Percentiles rank a stretch among this genome's conserved stretches.
phyloP scores from a whole-genome alignment of 1,140 invertebrate genomes.

The Ridgeia piscesae region DNA sequence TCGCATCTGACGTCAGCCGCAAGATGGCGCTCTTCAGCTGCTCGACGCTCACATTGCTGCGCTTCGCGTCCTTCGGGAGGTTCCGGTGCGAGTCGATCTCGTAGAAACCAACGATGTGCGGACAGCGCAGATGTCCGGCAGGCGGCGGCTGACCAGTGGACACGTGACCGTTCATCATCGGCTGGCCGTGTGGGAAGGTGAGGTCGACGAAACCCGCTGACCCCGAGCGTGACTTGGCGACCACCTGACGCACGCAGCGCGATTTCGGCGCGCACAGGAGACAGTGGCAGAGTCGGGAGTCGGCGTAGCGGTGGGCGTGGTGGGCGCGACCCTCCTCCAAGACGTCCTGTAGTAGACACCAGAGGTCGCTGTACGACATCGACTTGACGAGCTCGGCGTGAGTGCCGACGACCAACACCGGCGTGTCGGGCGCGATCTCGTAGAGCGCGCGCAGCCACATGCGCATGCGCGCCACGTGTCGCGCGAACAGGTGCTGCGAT shows the following conservation, averaged over 20 bases:
- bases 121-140: slow-evolving; percentile 11
- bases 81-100: slow-evolving; percentile 28
- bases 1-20: slow-evolving; percentile 9
- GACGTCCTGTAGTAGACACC: slow-evolving; percentile 27
- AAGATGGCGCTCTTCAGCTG: slow-evolving; percentile 30
- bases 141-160: slow-evolving; percentile 17
- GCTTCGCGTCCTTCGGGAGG: slow-evolving; percentile 31
- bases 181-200: slow-evolving; percentile 28
- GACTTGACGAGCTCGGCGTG: slow-evolving; percentile 31
- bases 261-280: slow-evolving; percentile 28
- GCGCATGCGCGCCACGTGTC: slow-evolving; percentile 29
- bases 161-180: slow-evolving; percentile 29
- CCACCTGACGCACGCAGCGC: slow-evolving; percentile 17
- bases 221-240: slow-evolving; percentile 24
- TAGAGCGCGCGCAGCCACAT: slow-evolving; percentile 33
- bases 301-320: slow-evolving; percentile 26
- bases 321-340: slow-evolving; percentile 27
- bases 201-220: slow-evolving; percentile 31
- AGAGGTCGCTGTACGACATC: slow-evolving; percentile 28
- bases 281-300: slow-evolving; percentile 22
- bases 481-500: slow-evolving; percentile 32
- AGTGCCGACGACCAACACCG: slow-evolving; percentile 29
- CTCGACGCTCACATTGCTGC: slow-evolving; percentile 29
- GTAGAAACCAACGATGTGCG: slow-evolving; percentile 31
- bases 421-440: slow-evolving; percentile 29